phyloP scores from a whole-genome alignment of 2,113 vertebrate genomes.

The Archilochus colubris region DNA sequence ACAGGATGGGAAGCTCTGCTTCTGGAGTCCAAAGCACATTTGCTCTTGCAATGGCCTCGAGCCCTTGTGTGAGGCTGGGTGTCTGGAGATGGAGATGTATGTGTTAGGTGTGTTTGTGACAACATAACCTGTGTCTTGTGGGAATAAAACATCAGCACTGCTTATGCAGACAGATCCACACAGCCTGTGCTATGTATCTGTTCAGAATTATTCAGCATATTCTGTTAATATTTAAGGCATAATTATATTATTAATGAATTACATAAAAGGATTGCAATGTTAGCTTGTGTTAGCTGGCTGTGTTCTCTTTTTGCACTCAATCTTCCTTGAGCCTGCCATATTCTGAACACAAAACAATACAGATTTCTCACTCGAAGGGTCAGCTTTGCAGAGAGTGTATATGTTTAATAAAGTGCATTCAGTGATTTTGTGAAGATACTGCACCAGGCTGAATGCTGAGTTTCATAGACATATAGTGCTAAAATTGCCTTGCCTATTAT shows the following conservation, averaged over 20 bases:
- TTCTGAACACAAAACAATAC: neutral
- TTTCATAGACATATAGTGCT: conserved; percentile 61
- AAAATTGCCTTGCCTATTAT: conserved; percentile 79
- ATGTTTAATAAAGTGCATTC: conserved; percentile 64
- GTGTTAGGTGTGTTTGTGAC: neutral
- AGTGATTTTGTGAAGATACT: conserved; percentile 73
- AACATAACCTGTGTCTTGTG: neutral
- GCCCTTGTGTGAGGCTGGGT: neutral
- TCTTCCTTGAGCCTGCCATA: neutral
- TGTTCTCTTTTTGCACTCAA: neutral
- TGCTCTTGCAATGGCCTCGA: neutral
- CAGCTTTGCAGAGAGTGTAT: conserved; percentile 35
- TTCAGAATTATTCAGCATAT: neutral
- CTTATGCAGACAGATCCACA: neutral
- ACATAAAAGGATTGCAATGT: neutral
- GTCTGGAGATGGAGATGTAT: accelerated
- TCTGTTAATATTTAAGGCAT: neutral
- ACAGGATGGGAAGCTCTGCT: neutral
- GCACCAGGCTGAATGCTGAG: conserved; percentile 71
- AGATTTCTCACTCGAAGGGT: neutral
- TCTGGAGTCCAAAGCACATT: neutral
- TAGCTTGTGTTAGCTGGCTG: neutral
- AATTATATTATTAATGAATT: conserved; percentile 33
- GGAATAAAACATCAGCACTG: neutral
- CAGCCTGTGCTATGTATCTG: neutral